Evolutionary conservation across 2,797 vertebrate genomes (phyloP).

Genomic region (Sebastes matsubarae): DNA sequence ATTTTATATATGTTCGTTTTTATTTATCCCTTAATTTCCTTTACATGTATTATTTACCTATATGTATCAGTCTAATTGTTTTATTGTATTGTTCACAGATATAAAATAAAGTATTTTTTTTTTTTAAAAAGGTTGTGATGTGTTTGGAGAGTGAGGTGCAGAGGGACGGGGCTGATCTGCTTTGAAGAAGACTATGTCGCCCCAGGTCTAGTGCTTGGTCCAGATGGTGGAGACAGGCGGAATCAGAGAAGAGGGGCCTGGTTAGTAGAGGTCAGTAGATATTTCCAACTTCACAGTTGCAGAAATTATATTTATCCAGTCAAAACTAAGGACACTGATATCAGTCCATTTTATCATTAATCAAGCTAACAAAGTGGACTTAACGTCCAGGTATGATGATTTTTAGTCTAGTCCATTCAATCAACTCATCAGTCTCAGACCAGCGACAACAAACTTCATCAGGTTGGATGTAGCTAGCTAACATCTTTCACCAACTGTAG

Average conservation of each 20-base stretch:
- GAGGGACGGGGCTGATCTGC: background rate
- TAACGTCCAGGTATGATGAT: background rate
- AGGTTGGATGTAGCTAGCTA: background rate
- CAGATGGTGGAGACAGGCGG: background rate
- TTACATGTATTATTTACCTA: too few relatives aligned
- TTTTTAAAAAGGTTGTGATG: background rate
- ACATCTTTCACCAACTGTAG: too few relatives aligned
- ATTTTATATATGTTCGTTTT: too few relatives aligned
- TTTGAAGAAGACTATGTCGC: background rate
- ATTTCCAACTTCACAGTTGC: background rate
- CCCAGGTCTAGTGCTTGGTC: background rate
- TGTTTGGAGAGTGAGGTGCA: background rate
- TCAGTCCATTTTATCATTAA: background rate
- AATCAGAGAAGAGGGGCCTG: background rate
- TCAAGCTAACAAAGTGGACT: background rate
- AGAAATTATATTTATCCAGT: background rate
- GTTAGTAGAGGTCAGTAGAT: background rate
- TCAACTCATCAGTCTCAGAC: background rate
- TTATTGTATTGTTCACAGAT: too few relatives aligned
- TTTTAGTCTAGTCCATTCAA: too few relatives aligned
- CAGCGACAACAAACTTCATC: background rate
- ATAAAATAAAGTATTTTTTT: too few relatives aligned
- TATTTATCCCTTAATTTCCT: too few relatives aligned
- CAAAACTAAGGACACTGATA: background rate
- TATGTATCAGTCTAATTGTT: too few relatives aligned